Conservation (phyloP, 1,140 invertebrate species). For the Colletes gigas region DNA sequence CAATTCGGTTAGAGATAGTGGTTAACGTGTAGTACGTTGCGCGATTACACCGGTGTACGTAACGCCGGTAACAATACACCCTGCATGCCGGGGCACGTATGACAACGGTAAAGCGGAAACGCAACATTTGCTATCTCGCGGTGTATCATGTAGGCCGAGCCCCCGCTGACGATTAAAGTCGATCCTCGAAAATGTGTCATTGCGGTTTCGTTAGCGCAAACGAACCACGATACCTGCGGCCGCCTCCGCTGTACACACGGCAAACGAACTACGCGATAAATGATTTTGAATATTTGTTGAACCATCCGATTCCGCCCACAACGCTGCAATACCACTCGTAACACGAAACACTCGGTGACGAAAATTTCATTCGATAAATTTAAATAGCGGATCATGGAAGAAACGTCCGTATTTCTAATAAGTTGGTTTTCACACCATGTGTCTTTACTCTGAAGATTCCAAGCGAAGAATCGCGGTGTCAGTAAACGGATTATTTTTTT, state of each 20-base stretch:
- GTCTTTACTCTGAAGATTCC: too few relatives aligned
- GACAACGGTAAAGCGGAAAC: constrained; percentile 22
- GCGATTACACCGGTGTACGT: neutral
- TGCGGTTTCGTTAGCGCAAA: neutral
- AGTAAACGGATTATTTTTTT: too few relatives aligned
- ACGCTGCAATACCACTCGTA: too few relatives aligned
- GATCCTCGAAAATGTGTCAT: neutral
- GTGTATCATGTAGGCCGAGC: constrained; percentile 2
- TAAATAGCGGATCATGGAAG: too few relatives aligned
- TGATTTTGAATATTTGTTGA: too few relatives aligned
- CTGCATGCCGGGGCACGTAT: neutral
- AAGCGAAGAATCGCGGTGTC: too few relatives aligned
- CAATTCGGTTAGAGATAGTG: constrained; percentile 11
- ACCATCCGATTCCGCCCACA: too few relatives aligned
- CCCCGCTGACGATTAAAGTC: constrained; percentile 27
- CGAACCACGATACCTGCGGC: constrained; percentile 9
- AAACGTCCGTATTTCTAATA: too few relatives aligned
- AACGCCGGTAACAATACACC: neutral
- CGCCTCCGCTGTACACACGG: neutral
- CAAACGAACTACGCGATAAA: too few relatives aligned
- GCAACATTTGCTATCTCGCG: constrained; percentile 30
- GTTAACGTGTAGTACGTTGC: constrained; percentile 3
- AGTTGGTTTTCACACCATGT: too few relatives aligned
- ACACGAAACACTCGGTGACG: too few relatives aligned
- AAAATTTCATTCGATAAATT: too few relatives aligned